phyloP scores from a whole-genome alignment of 1,140 invertebrate species.

The Aradophagus sp. region DNA sequence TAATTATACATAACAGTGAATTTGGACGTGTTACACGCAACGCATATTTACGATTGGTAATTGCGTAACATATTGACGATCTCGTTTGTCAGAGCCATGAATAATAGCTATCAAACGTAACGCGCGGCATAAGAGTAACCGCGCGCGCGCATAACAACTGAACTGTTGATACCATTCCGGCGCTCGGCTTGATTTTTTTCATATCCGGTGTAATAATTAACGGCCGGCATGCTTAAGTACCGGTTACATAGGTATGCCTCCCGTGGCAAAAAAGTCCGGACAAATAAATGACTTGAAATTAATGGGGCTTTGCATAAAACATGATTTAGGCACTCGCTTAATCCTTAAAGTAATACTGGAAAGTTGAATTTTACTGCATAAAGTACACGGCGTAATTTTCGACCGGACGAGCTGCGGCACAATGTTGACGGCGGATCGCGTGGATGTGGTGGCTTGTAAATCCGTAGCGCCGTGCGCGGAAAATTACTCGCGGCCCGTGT shows the following conservation, averaged over 20 bases:
- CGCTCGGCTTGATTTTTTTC: conserved; percentile 39
- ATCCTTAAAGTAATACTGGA: conserved; percentile 5
- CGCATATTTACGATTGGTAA: too few species aligned
- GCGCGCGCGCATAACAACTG: too few species aligned
- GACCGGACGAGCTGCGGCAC: background rate
- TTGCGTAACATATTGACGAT: too few species aligned
- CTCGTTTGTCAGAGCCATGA: too few species aligned
- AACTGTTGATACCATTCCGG: conserved; percentile 43
- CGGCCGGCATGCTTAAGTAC: conserved; percentile 26
- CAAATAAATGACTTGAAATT: conserved; percentile 35
- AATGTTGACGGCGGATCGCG: conserved; percentile 5
- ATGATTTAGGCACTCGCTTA: conserved; percentile 31
- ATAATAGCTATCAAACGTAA: too few species aligned
- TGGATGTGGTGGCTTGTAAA: conserved; percentile 13
- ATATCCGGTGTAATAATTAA: conserved; percentile 48
- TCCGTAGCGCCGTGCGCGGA: conserved; percentile 4
- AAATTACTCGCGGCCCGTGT: conserved; percentile 26
- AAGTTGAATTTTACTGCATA: conserved; percentile 11
- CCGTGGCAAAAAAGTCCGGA: conserved; percentile 9
- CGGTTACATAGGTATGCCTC: conserved; percentile 21
- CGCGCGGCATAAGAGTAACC: too few species aligned
- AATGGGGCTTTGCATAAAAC: conserved; percentile 48
- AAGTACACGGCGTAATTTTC: conserved; percentile 23
- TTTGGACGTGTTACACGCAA: too few species aligned
- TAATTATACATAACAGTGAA: too few species aligned